Percentiles rank a stretch among this genome's conserved stretches.
These are phyloP conservation scores for Andrena haemorrhoa DNA, from an alignment of 2,888 invertebrate genomes.

Conservation along the genomic window DNA sequence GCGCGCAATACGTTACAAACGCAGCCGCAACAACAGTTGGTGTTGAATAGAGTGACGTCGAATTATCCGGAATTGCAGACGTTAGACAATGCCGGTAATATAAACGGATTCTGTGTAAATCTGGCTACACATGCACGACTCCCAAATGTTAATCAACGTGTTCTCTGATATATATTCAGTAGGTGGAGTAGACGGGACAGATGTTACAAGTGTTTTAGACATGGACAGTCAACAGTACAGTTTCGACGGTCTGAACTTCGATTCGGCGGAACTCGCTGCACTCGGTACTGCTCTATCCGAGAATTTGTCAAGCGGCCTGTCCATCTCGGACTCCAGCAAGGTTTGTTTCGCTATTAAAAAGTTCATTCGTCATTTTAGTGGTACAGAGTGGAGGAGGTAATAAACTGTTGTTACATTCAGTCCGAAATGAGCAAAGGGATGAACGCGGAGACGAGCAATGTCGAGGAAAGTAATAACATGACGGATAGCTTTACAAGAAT, in stretches of 20 bases:
- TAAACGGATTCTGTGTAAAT: background rate
- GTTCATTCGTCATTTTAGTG: background rate
- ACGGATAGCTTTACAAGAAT: conserved; percentile 87
- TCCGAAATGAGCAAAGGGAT: conserved; percentile 55
- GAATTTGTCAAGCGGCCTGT: conserved; percentile 85
- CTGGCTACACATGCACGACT: background rate
- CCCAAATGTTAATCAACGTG: background rate
- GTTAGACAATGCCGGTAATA: conserved; percentile 67
- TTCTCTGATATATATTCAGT: conserved; percentile 60
- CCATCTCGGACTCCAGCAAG: conserved; percentile 83
- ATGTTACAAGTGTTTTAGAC: conserved; percentile 79
- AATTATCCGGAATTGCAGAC: conserved; percentile 64
- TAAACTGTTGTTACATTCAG: conserved; percentile 48
- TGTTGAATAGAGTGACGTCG: conserved; percentile 64
- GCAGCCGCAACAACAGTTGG: conserved; percentile 58
- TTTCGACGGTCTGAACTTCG: conserved; percentile 81
- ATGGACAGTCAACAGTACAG: conserved; percentile 80
- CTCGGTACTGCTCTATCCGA: conserved; percentile 85
- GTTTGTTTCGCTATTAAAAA: conserved; percentile 39
- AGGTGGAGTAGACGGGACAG: conserved; percentile 61
- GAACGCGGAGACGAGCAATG: conserved; percentile 53
- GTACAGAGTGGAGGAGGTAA: background rate
- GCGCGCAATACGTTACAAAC: conserved; percentile 48
- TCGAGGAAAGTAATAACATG: conserved; percentile 83
- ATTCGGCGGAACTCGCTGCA: conserved; percentile 84